Evolutionary conservation across 2,113 vertebrate species (phyloP), one percentile per base, ranked within the genome.

Genomic region (Bubo blakistoni): DNA sequence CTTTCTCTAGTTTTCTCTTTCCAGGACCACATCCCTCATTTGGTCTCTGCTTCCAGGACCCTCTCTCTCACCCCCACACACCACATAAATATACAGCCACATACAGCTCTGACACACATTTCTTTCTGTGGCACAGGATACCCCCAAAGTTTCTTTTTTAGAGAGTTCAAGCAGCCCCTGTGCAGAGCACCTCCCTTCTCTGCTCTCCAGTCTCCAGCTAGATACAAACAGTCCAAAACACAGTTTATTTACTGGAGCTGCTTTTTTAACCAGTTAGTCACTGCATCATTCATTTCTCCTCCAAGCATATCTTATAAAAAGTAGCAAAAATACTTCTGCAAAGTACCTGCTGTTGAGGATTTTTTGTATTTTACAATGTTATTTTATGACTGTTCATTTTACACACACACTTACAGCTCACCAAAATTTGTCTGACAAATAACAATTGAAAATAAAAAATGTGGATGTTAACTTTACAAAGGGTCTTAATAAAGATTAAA

Each of bases 21-120:
- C 96, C 97, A 98, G 95, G 90, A 92, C 94, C 96, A 95, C 78
- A 93, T 96, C 96, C 91, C 86, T 97, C 93, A 93, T 81, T 86
- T 87, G 59, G 36, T 80, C 54, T 91, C 57, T 90, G 82, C 86
- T 95, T 97, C 94, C 93, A 96, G 85, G 94, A 95, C 94, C 92
- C 80, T 83, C 86, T 90, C 81, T 91, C 86, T 97, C 88, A 94
- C 94, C 91, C 95, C 44, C 90, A 91, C 91, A 95, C 95, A 96
- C 89, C 87, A 81, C 91, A 93, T 94, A 96, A 93, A 96, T 93
- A 90, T 30, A 93, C 79, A 94, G 94, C 82, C 86, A 92, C 93
- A 47, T 88, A 58, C 20, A 73, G 79, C 69, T 88, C 73, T 94
- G 92, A 95, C 76, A 96, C 54, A 47, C 51, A 9, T 70, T 81